phyloP scores from a whole-genome alignment of 2,113 vertebrate genomes.

The Cyrtonyx montezumae region DNA sequence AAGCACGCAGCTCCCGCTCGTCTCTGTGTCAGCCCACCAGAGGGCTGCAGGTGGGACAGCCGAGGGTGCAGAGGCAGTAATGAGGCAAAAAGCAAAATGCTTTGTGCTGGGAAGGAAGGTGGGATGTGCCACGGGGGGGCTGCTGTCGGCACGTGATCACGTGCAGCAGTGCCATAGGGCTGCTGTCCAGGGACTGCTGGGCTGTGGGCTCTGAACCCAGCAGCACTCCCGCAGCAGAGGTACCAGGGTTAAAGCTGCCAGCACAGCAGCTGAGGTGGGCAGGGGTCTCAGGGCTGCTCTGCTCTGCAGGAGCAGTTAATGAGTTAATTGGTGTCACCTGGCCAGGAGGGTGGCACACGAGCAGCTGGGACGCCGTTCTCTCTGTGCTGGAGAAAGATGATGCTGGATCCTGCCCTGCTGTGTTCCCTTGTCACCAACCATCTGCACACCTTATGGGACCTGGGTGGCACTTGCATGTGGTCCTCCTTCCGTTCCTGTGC shows the following conservation, averaged over 20 bases:
- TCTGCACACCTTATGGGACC: neutral
- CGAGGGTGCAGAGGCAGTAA: neutral
- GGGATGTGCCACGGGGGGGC: neutral
- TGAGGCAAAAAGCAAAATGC: neutral
- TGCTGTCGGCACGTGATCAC: too few species aligned
- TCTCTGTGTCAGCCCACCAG: neutral
- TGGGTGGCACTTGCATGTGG: neutral
- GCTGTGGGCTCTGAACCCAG: neutral
- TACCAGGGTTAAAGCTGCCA: neutral
- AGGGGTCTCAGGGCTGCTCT: too few species aligned
- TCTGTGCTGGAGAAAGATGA: neutral
- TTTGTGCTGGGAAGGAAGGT: neutral
- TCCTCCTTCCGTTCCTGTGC: neutral
- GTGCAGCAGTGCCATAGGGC: too few species aligned
- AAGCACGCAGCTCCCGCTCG: accelerated
- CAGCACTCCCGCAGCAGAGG: accelerated
- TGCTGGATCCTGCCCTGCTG: neutral
- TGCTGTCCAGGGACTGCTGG: neutral
- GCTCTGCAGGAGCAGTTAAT: too few species aligned
- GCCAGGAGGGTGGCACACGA: neutral
- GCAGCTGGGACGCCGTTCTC: neutral
- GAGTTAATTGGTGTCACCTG: accelerated
- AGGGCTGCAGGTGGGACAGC: neutral
- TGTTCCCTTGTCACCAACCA: accelerated
- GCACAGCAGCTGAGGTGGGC: neutral